These are phyloP conservation scores for Cordylochernes scorpioides DNA, from an alignment of 2,888 invertebrate genomes.

Conservation along the genomic window DNA sequence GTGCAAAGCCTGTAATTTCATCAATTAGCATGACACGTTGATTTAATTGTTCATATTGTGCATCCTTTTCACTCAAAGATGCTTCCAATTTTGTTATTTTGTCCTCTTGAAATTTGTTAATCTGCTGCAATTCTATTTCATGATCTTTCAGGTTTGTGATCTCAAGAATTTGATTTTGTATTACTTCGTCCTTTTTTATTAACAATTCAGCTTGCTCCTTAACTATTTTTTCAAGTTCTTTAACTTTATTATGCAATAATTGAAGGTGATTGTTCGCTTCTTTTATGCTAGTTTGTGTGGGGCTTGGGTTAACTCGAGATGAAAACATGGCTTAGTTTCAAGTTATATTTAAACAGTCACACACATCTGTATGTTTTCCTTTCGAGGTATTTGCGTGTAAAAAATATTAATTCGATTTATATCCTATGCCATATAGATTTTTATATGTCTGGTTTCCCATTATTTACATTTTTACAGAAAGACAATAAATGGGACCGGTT, in stretches of 20 bases:
- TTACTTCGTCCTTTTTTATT: conserved; percentile 14
- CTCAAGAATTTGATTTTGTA: conserved; percentile 11
- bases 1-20: conserved; percentile 12
- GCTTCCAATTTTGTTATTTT: conserved; percentile 13
- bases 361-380: too few species aligned
- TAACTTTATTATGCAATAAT: conserved; percentile 18
- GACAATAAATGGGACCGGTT: too few species aligned
- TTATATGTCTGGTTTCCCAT: too few species aligned
- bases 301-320: conserved; percentile 10
- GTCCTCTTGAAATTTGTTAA: conserved; percentile 9
- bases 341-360: background rate
- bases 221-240: conserved; percentile 18
- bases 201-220: conserved; percentile 13
- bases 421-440: too few species aligned
- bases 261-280: conserved; percentile 21
- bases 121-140: conserved; percentile 10
- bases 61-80: conserved; percentile 12
- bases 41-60: conserved; percentile 11
- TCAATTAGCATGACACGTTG: conserved; percentile 11
- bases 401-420: too few species aligned
- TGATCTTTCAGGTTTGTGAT: conserved; percentile 12
- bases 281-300: conserved; percentile 17
- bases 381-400: too few species aligned
- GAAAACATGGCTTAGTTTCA: conserved; percentile 10
- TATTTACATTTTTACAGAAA: too few species aligned